Base-by-base conservation (phyloP, 2,113 vertebrate genomes). In the Oryzias celebensis region DNA sequence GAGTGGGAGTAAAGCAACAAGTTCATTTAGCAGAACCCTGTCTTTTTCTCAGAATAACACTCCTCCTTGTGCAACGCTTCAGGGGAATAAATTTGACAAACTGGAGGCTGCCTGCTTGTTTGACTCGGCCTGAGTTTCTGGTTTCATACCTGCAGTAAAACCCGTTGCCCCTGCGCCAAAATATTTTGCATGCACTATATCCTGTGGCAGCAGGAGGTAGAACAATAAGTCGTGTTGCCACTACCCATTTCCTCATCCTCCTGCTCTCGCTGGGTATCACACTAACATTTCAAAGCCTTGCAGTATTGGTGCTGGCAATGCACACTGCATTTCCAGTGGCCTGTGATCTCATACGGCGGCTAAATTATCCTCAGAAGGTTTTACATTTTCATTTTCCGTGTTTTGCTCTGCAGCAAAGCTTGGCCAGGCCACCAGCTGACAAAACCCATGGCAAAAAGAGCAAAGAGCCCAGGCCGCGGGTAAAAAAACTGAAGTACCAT, bases 401-500 rank as follows among this genome's bases (percentile, higher is more conserved):
- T 56, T 78, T 47, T 60, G 44, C 48, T 67, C 52, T 62, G 59
- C 76, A 98, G 96, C 97, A 98, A 92, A 97, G 91, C 88, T 94
- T 98, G 71, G 90, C 93, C 45, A 97, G 95, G 90, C 89, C 91
- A 42, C 85, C 92, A 2, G 90, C 81, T 1, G 97, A 99, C 62
- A 99, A 95, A 81, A 94, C 93, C 73, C 95, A 96, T 61, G 94
- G 92, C 89, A 99, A 98, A 84, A 98, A 97, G 87, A 93, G 91
- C 90, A 98, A 97, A 88, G 97, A 99, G 64, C 89, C 94, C 53
- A 98, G 97, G 78, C 95, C 97, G 14, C 91, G 96, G 59, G 95
- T 99, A 58, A 98, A 96, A 88, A 98, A 98, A 85, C 44, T 99
- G 20, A 99, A 99, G 82, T 99, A 98, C 82, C 96, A 99, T 80